These are phyloP conservation scores for Mizuhopecten yessoensis DNA, from an alignment of 1,140 invertebrate species.

Conservation along the genomic window DNA sequence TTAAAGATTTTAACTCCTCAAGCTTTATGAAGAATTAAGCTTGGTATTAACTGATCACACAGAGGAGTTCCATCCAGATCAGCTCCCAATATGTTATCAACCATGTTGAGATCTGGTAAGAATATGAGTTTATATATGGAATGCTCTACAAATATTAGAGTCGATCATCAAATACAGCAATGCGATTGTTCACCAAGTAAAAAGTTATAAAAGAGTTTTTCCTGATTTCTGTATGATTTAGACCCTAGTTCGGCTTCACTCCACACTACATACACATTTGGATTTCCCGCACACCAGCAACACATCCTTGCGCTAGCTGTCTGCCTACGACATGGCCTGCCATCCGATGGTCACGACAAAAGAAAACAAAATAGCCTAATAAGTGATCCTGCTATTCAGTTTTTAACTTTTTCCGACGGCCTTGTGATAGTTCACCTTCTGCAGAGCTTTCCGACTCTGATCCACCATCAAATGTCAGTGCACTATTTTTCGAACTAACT, in stretches of 20 bases:
- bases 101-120: neutral
- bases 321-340: constrained; percentile 5
- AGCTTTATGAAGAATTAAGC: neutral
- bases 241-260: neutral
- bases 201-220: neutral
- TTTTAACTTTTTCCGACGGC: constrained; percentile 62
- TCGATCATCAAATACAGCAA: neutral
- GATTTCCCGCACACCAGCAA: neutral
- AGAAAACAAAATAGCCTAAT: neutral
- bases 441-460: constrained; percentile 63
- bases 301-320: neutral
- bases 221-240: neutral
- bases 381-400: constrained; percentile 37
- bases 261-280: constrained; percentile 38
- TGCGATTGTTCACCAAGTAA: neutral
- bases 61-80: neutral
- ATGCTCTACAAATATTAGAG: neutral
- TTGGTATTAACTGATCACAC: neutral
- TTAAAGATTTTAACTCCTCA: too few relatives aligned
- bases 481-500: constrained; percentile 40
- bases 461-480: constrained; percentile 52
- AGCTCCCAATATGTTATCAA: neutral
- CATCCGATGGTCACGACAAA: constrained; percentile 12
- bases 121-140: neutral
- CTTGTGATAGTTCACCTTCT: constrained; percentile 55